phyloP scores from a whole-genome alignment of 1,140 invertebrate genomes.

The Gryon sp. region DNA sequence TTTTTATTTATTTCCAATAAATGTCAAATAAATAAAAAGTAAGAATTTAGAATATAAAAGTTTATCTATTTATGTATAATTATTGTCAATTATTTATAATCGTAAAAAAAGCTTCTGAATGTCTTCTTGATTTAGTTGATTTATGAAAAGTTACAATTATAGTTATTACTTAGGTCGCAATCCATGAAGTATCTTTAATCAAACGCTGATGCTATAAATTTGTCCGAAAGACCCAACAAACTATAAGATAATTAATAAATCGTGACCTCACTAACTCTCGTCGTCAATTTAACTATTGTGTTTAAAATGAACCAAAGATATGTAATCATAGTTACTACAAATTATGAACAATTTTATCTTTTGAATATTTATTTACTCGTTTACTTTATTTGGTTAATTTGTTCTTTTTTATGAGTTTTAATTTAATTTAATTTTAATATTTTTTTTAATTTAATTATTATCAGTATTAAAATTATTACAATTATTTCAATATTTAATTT shows the following conservation, averaged over 20 bases:
- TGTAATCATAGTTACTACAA: too few species aligned
- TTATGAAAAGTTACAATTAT: constrained; percentile 6
- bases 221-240: constrained; percentile 24
- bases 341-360: not conserved
- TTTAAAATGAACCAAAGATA: constrained; percentile 3
- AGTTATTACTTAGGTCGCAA: constrained; percentile 1
- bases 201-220: constrained; percentile 24
- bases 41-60: too few species aligned
- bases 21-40: too few species aligned
- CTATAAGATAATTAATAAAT: constrained; percentile 37
- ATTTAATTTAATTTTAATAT: too few species aligned
- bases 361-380: not conserved
- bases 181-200: constrained; percentile 11
- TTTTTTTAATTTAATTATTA: too few species aligned
- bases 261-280: constrained; percentile 18
- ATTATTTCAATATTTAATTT: too few species aligned
- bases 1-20: too few species aligned
- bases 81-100: too few species aligned
- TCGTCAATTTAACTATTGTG: constrained; percentile 22
- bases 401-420: constrained; percentile 45
- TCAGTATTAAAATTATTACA: too few species aligned
- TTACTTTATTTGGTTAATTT: not conserved
- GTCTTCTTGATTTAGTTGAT: not conserved
- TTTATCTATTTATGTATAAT: too few species aligned
- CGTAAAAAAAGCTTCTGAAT: not conserved